Evolutionary conservation across 1,140 invertebrate genomes (phyloP).

Genomic region (Ostrea denselamellosa): DNA sequence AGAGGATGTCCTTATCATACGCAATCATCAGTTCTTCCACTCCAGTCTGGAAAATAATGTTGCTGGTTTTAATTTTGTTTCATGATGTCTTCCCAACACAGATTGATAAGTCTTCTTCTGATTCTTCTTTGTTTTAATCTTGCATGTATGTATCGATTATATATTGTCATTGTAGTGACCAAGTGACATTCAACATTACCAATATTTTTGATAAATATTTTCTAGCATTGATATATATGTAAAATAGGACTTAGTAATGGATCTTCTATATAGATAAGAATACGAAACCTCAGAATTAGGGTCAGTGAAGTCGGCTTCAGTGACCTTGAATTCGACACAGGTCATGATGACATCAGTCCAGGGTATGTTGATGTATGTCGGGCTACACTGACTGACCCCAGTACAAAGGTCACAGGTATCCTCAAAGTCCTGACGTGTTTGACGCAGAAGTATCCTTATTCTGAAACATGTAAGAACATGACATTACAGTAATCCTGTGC

Average conservation of each 20-base stretch:
- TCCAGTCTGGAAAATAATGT: not conserved
- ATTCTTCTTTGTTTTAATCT: too few species aligned
- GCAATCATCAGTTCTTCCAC: constrained; percentile 54
- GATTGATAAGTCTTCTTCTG: too few species aligned
- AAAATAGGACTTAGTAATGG: too few species aligned
- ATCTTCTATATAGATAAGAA: not conserved
- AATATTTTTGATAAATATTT: too few species aligned
- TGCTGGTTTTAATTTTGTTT: too few species aligned
- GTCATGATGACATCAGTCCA: constrained; percentile 71
- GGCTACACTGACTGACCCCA: constrained; percentile 63
- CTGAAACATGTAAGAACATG: constrained; percentile 49
- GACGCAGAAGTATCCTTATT: constrained; percentile 55
- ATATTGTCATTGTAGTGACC: too few species aligned
- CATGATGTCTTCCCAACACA: too few species aligned
- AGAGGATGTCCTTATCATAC: constrained; percentile 57
- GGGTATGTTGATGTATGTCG: constrained; percentile 68
- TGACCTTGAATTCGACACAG: constrained; percentile 67
- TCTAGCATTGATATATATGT: too few species aligned
- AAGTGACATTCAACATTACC: too few species aligned
- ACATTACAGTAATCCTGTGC: not conserved
- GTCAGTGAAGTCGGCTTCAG: constrained; percentile 43
- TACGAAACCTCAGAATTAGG: not conserved
- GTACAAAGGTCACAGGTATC: constrained; percentile 63
- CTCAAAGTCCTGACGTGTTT: constrained; percentile 61
- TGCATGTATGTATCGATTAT: too few species aligned